Base-by-base conservation (phyloP, 2,797 vertebrate species). In the Simalia tracyae region DNA sequence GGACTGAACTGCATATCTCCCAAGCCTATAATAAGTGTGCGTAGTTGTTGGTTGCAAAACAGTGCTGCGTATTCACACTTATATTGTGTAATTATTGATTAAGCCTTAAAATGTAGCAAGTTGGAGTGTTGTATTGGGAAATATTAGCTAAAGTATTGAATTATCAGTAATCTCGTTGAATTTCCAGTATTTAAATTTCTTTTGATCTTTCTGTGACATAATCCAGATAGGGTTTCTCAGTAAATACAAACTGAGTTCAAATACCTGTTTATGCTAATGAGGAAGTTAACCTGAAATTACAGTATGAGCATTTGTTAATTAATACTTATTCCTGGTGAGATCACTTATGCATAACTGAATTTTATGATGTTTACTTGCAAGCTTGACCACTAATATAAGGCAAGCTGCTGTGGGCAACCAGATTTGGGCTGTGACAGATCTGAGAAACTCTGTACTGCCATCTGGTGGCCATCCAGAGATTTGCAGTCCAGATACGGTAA, bases 241-340 rank as follows among this genome's bases (percentile, higher is more conserved):
- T 60, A 91, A 22, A 85, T 56, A 56, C 86, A 93, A 91, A 93
- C 91, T 89, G 92, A 36, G 24, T 88, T 42, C 24, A 89, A 90
- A 92, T 89, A 89, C 88, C 91, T 89, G 89, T 93, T 86, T 85
- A 11, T 88, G 90, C 90, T 93, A 91, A 92, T 84, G 93, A 94
- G 95, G 93, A 93, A 94, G 93, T 76, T 81, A 92, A 95, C 93
- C 92, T 93, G 91, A 93, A 95, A 91, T 93, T 92, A 36, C 92
- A 90, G 92, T 46, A 24, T 2, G 24, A 24, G 72, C 89, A 92
- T 94, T 95, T 93, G 96, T 97, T 95, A 96, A 97, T 96, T 92
- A 96, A 95, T 96, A 94, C 95, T 96, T 93, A 95, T 95, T 94
- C 94, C 91, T 96, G 94, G 94, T 96, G 95, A 94, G 90, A 95